These are phyloP conservation scores for Polydrusus pterygomalis DNA, from an alignment of 2,888 invertebrate genomes.

Conservation along the genomic window DNA sequence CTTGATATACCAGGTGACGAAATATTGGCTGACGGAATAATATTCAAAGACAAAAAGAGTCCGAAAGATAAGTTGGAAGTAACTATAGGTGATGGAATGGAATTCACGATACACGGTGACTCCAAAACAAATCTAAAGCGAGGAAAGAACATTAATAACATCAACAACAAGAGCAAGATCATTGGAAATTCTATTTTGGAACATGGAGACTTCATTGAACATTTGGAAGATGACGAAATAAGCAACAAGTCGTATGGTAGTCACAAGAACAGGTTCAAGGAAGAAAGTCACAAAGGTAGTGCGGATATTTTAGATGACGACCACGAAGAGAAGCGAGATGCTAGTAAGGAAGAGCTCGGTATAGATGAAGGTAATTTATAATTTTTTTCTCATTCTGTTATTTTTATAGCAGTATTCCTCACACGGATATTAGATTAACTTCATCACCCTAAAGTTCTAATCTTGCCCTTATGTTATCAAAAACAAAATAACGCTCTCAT, in stretches of 20 bases:
- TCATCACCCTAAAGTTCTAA: too few relatives aligned
- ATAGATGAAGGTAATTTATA: conserved; percentile 82
- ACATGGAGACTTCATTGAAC: conserved; percentile 69
- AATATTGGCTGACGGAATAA: conserved; percentile 88
- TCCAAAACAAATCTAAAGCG: conserved; percentile 87
- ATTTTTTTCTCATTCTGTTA: neutral
- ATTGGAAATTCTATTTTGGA: conserved; percentile 83
- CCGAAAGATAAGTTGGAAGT: conserved; percentile 91
- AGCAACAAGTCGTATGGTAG: conserved; percentile 95
- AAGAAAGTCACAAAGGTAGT: conserved; percentile 93
- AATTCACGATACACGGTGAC: conserved; percentile 95
- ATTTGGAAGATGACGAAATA: conserved; percentile 82
- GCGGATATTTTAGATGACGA: conserved; percentile 90
- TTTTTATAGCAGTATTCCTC: neutral
- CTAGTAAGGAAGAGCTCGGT: conserved; percentile 92
- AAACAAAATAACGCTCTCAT: too few relatives aligned
- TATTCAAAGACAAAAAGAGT: conserved; percentile 91
- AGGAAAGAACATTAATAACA: conserved; percentile 77
- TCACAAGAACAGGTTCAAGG: conserved; percentile 92
- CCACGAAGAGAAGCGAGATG: conserved; percentile 89
- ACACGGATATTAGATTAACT: too few relatives aligned
- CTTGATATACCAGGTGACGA: conserved; percentile 75
- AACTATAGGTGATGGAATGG: conserved; percentile 94
- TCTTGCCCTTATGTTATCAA: too few relatives aligned
- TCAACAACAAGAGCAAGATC: conserved; percentile 82